Percentiles rank a stretch among this genome's conserved stretches.
phyloP scores from a whole-genome alignment of 2,888 invertebrate species.

The Hypselothyrea guttata region DNA sequence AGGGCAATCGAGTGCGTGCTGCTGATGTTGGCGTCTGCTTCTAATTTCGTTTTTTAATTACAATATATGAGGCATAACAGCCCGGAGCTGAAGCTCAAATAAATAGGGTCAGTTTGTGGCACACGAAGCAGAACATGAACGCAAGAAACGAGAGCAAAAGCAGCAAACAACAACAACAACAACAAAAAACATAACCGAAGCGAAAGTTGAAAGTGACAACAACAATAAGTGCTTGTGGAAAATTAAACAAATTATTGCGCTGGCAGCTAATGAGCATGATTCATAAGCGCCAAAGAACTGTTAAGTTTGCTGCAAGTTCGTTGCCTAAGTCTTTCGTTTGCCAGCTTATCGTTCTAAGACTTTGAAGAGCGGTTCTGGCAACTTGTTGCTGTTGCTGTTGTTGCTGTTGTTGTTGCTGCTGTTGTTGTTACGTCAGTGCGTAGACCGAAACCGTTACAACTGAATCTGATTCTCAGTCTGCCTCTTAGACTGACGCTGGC shows the following conservation, averaged over 20 bases:
- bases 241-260: conserved; percentile 7
- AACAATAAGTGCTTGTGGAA: conserved; percentile 5
- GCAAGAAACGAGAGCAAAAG: conserved; percentile 51
- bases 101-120: conserved; percentile 64
- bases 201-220: conserved; percentile 74
- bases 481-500: conserved; percentile 28
- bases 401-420: conserved; percentile 24
- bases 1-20: conserved; percentile 60
- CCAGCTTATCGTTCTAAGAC: conserved; percentile 50
- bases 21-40: not conserved
- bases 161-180: not conserved
- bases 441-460: conserved; percentile 53
- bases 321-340: conserved; percentile 72
- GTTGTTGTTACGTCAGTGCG: conserved; percentile 48
- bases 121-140: conserved; percentile 49
- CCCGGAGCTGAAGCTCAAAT: conserved; percentile 13
- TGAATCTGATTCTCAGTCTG: conserved; percentile 12
- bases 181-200: conserved; percentile 20
- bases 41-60: conserved; percentile 55
- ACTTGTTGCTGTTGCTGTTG: conserved; percentile 12
- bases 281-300: not conserved
- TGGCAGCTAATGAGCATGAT: conserved; percentile 7
- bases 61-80: conserved; percentile 38
- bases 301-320: conserved; percentile 47
- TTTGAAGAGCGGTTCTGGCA: conserved; percentile 40